These are phyloP conservation scores for Aegypius monachus DNA, from an alignment of 2,113 vertebrate genomes.

Conservation along the genomic window DNA sequence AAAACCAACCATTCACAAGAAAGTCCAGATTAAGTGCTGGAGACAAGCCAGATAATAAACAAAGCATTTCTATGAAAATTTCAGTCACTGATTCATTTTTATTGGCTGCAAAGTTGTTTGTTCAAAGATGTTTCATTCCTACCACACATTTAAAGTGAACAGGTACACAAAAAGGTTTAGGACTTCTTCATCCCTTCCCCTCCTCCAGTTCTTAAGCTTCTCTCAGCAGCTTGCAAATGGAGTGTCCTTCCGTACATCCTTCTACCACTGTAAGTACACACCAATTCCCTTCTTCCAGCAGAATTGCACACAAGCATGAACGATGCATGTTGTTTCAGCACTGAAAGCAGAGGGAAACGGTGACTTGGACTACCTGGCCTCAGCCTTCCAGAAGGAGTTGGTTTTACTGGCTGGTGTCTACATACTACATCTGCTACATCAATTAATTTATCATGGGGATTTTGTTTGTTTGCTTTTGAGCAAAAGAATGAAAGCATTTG, in stretches of 20 bases:
- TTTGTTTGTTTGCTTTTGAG: background rate
- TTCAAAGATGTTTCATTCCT: background rate
- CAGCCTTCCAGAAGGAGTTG: background rate
- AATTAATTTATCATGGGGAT: background rate
- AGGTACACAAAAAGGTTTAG: background rate
- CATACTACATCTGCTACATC: background rate
- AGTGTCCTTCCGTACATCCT: background rate
- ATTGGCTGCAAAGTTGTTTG: background rate
- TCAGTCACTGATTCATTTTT: background rate
- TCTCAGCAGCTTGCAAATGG: background rate
- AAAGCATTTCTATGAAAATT: background rate
- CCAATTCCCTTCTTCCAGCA: background rate
- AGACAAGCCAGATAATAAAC: background rate
- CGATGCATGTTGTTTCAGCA: background rate
- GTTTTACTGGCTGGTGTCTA: background rate
- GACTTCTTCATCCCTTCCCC: background rate
- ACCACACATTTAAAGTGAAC: background rate
- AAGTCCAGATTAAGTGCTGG: conserved; percentile 2
- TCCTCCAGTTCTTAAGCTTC: background rate
- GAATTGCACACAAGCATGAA: fast-evolving
- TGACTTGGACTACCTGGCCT: background rate
- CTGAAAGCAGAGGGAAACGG: background rate
- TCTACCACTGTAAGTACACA: fast-evolving
- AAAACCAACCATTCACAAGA: background rate
- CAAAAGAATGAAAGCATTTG: background rate